Conservation (phyloP, 1,140 invertebrate genomes). For the Drosophila willistoni region DNA sequence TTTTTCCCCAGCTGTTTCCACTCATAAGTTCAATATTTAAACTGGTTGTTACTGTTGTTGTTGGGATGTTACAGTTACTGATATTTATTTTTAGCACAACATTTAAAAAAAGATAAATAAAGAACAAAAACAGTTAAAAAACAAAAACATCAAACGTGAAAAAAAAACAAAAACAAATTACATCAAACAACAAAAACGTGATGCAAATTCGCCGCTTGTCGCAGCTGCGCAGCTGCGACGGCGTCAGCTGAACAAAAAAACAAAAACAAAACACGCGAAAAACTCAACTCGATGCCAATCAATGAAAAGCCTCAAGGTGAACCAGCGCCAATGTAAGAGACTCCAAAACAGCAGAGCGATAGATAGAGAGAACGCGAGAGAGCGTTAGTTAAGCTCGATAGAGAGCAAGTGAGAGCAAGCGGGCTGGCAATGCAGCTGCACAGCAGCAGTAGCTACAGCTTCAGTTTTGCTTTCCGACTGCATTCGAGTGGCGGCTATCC, state of each 20-base stretch:
- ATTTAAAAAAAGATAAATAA: conserved; percentile 32
- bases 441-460: conserved; percentile 7
- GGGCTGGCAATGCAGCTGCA: conserved; percentile 26
- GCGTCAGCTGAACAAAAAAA: conserved; percentile 31
- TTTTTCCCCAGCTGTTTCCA: background rate
- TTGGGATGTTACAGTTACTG: conserved; percentile 6
- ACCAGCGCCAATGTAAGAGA: conserved; percentile 10
- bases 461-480: conserved; percentile 33
- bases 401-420: conserved; percentile 10
- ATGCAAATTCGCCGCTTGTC: conserved; percentile 54
- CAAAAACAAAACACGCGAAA: conserved; percentile 4
- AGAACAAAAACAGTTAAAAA: conserved; percentile 25
- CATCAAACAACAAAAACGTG: conserved; percentile 22
- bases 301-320: conserved; percentile 40
- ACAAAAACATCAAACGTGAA: conserved; percentile 26
- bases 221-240: conserved; percentile 67
- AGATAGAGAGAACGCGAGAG: background rate
- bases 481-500: conserved; percentile 79
- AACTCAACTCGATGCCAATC: conserved; percentile 1
- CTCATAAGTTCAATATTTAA: background rate
- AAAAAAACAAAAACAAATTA: conserved; percentile 1
- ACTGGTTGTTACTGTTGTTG: background rate
- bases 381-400: background rate
- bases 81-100: conserved; percentile 22
- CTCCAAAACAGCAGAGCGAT: background rate